phyloP scores from a whole-genome alignment of 2,888 invertebrate genomes.

The Aporophyla lueneburgensis region DNA sequence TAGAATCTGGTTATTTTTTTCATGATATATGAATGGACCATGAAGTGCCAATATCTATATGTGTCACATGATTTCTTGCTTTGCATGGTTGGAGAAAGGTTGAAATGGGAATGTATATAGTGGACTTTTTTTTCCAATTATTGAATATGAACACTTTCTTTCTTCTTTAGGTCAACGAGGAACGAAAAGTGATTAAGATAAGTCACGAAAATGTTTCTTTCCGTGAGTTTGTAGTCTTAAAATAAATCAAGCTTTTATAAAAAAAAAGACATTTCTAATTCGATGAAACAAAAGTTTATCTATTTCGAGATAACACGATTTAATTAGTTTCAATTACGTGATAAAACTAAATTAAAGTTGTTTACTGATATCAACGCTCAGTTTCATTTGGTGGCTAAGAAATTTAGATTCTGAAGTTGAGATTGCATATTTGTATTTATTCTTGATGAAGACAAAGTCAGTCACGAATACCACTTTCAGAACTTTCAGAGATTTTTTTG shows the following conservation, averaged over 20 bases:
- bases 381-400: not conserved
- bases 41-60: not conserved
- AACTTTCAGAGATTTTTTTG: not conserved
- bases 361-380: not conserved
- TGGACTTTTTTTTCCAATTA: not conserved
- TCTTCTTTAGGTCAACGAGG: conserved; percentile 12
- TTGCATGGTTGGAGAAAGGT: not conserved
- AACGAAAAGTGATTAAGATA: conserved; percentile 45
- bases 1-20: not conserved
- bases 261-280: conserved; percentile 7
- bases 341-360: not conserved
- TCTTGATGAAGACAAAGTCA: not conserved
- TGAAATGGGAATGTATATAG: not conserved
- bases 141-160: conserved; percentile 13
- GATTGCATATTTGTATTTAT: not conserved
- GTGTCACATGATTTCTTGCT: not conserved
- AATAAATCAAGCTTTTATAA: conserved; percentile 34
- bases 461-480: not conserved
- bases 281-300: not conserved
- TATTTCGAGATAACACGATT: not conserved
- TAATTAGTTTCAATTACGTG: not conserved
- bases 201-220: conserved; percentile 54
- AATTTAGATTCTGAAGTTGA: not conserved
- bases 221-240: conserved; percentile 42
- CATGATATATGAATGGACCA: not conserved